Evolutionary conservation across 2,888 invertebrate species (phyloP).

Genomic region (Biston betularia): DNA sequence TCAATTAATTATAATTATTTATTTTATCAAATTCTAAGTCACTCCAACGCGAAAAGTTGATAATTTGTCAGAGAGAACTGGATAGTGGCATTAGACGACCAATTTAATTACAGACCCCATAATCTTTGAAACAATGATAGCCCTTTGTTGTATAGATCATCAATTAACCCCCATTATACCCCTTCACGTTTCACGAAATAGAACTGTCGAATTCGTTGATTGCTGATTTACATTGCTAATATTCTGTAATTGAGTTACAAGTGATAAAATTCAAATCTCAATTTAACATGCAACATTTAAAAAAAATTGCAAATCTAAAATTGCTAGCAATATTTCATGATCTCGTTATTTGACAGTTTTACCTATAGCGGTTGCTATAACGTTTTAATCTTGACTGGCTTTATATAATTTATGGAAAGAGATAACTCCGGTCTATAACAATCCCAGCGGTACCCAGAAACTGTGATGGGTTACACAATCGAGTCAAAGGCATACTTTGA

Average conservation of each 20-base stretch:
- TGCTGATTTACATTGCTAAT: constrained; percentile 16
- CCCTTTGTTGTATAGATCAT: constrained; percentile 21
- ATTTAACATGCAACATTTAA: not conserved
- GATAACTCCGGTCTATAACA: too few species aligned
- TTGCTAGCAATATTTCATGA: not conserved
- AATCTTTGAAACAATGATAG: constrained; percentile 22
- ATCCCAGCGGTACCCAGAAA: too few species aligned
- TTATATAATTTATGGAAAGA: too few species aligned
- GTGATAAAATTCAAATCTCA: constrained; percentile 1
- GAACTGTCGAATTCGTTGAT: constrained; percentile 6
- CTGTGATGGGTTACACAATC: too few species aligned
- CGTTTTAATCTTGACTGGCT: not conserved
- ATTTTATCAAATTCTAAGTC: constrained; percentile 27
- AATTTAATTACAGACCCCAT: constrained; percentile 17
- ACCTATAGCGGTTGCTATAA: too few species aligned
- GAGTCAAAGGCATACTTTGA: too few species aligned
- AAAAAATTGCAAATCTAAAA: not conserved
- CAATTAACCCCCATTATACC: constrained; percentile 15
- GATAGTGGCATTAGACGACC: constrained; percentile 23
- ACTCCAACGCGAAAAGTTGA: constrained; percentile 24
- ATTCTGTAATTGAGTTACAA: constrained; percentile 1
- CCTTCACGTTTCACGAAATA: constrained; percentile 7
- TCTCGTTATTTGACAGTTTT: not conserved
- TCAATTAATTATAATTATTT: constrained; percentile 41
- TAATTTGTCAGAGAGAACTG: constrained; percentile 13